phyloP scores from a whole-genome alignment of 2,888 invertebrate species.

The Cephus runcator region DNA sequence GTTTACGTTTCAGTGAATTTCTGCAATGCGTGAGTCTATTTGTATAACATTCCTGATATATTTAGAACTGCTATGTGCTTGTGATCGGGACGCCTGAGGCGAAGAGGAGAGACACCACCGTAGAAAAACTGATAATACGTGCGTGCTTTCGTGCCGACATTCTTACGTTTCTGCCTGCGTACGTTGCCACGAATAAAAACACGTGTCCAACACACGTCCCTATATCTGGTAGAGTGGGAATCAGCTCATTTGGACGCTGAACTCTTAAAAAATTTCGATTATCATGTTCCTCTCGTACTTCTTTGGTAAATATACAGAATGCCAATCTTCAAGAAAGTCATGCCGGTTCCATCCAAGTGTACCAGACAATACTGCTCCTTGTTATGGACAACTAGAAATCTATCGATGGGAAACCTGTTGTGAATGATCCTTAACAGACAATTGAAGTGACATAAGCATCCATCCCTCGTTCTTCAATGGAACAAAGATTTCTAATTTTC shows the following conservation, averaged over 20 bases:
- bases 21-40: conserved; percentile 48
- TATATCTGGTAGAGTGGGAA: background rate
- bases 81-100: conserved; percentile 13
- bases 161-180: background rate
- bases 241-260: background rate
- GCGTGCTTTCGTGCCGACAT: background rate
- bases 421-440: background rate
- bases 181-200: background rate
- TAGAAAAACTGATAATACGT: conserved; percentile 11
- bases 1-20: conserved; percentile 48
- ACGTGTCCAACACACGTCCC: background rate
- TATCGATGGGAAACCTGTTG: background rate
- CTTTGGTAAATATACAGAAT: background rate
- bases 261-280: background rate
- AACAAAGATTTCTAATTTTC: background rate
- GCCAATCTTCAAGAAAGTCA: background rate
- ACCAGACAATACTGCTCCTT: background rate
- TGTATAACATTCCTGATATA: conserved; percentile 48
- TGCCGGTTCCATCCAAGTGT: background rate
- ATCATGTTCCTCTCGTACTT: background rate
- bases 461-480: background rate
- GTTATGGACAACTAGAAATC: background rate
- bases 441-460: background rate
- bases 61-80: conserved; percentile 36
- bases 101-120: conserved; percentile 8